Conservation (phyloP, 1,140 invertebrate species). For the Bombus impatiens region DNA sequence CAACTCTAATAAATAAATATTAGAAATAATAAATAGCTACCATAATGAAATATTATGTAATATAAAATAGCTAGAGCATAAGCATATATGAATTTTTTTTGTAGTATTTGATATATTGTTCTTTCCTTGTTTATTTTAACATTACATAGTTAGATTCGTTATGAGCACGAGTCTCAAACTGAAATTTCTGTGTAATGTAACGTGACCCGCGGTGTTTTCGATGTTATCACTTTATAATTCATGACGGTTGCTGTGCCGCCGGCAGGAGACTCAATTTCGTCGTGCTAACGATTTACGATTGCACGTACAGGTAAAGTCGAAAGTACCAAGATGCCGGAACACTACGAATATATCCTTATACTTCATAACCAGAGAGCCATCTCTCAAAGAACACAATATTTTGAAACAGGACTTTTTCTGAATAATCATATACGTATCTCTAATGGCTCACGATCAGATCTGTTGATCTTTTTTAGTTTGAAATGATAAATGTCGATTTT, state of each 20-base stretch:
- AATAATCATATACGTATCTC: neutral
- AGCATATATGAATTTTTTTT: no score
- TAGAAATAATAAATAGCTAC: neutral
- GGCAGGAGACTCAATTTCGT: slow-evolving; percentile 61
- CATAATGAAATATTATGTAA: no score
- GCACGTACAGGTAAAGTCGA: slow-evolving; percentile 47
- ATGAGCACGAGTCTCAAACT: slow-evolving; percentile 11
- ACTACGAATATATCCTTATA: slow-evolving; percentile 20
- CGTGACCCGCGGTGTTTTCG: slow-evolving; percentile 52
- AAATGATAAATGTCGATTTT: neutral
- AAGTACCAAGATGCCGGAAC: slow-evolving; percentile 29
- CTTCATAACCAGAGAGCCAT: slow-evolving; percentile 5
- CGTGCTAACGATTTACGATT: slow-evolving; percentile 62
- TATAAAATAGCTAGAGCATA: neutral
- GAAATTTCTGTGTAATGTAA: slow-evolving; percentile 58
- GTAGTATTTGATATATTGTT: neutral
- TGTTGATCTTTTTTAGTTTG: neutral
- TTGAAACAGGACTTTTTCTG: slow-evolving; percentile 13
- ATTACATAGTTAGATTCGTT: slow-evolving; percentile 16
- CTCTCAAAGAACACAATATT: neutral
- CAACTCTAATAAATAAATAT: neutral
- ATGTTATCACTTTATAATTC: slow-evolving; percentile 67
- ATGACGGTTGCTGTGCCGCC: slow-evolving; percentile 40
- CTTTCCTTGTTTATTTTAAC: neutral
- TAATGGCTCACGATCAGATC: no score